Percentiles rank a stretch among this genome's conserved stretches.
phyloP scores from a whole-genome alignment of 2,113 vertebrate species.

The Nansenia antarctica region DNA sequence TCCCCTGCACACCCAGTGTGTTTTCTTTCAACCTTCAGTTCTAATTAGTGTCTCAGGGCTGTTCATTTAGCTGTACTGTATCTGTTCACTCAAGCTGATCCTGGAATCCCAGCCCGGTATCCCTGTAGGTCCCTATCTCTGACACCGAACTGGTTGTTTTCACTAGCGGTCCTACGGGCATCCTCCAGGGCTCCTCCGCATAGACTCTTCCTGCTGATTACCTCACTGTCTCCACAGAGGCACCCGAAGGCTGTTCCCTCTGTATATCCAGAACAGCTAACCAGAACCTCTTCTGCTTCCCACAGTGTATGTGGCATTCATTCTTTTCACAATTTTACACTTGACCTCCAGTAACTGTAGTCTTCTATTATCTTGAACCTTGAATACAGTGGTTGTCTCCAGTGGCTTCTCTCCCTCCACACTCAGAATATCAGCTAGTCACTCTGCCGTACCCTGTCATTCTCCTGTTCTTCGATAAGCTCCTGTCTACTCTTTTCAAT shows the following conservation, averaged over 20 bases:
- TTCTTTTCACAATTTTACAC: constrained; percentile 49
- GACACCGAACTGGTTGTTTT: constrained; percentile 47
- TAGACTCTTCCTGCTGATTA: constrained; percentile 29
- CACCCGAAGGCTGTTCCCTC: neutral
- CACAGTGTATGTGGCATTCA: constrained; percentile 22
- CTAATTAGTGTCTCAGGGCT: constrained; percentile 68
- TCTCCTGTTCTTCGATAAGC: constrained; percentile 32
- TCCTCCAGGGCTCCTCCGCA: constrained; percentile 24
- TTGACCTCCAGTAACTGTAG: neutral
- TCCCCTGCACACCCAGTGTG: constrained; percentile 45
- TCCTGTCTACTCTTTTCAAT: constrained; percentile 30
- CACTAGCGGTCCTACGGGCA: constrained; percentile 8
- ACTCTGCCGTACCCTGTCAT: neutral
- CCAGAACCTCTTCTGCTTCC: constrained; percentile 21
- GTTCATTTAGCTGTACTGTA: constrained; percentile 38
- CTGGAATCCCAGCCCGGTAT: constrained; percentile 40
- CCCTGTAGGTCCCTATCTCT: constrained; percentile 29
- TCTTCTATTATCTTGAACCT: constrained; percentile 11
- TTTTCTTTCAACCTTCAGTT: constrained; percentile 38
- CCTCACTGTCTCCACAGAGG: constrained; percentile 18
- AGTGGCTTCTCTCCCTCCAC: constrained; percentile 11
- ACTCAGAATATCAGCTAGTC: constrained; percentile 3
- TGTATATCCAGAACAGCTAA: constrained; percentile 4
- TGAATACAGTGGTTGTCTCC: constrained; percentile 1
- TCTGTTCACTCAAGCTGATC: constrained; percentile 40